These are phyloP conservation scores for Puntigrus tetrazona DNA, from an alignment of 2,113 vertebrate species.

Conservation along the genomic window DNA sequence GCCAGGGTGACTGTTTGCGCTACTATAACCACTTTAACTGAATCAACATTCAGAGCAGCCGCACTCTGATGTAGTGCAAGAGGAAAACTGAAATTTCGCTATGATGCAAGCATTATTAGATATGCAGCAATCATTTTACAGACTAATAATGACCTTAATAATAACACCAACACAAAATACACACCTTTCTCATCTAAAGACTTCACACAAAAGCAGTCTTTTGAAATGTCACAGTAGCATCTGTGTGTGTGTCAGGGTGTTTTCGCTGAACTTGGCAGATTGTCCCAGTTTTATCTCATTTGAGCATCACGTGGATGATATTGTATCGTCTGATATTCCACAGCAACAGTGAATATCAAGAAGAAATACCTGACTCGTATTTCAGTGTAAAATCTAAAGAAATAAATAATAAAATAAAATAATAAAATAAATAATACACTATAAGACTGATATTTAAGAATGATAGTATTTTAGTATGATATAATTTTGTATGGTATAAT, in stretches of 20 bases:
- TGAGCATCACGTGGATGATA: not conserved
- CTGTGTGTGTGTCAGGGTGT: not conserved
- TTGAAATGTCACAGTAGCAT: constrained; percentile 2
- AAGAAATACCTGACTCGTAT: not conserved
- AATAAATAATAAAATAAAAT: not conserved
- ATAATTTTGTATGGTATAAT: too few relatives aligned
- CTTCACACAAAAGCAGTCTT: not conserved
- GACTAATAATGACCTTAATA: not conserved
- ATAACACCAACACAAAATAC: not conserved
- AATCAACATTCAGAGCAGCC: not conserved
- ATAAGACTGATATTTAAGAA: too few relatives aligned
- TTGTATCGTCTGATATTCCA: not conserved
- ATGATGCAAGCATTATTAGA: not conserved
- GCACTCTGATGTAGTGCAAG: not conserved
- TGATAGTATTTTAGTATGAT: too few relatives aligned
- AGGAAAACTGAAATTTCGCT: not conserved
- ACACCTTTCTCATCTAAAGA: not conserved
- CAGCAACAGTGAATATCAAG: not conserved
- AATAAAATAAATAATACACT: too few relatives aligned
- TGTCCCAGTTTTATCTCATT: not conserved
- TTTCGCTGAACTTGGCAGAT: not conserved
- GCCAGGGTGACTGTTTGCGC: constrained; percentile 40
- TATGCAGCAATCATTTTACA: constrained; percentile 8
- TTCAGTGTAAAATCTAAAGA: not conserved
- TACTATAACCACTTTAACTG: not conserved